Evolutionary conservation across 1,140 invertebrate genomes (phyloP), one percentile per base, ranked within the genome.

Genomic region (Trichonephila clavata): DNA sequence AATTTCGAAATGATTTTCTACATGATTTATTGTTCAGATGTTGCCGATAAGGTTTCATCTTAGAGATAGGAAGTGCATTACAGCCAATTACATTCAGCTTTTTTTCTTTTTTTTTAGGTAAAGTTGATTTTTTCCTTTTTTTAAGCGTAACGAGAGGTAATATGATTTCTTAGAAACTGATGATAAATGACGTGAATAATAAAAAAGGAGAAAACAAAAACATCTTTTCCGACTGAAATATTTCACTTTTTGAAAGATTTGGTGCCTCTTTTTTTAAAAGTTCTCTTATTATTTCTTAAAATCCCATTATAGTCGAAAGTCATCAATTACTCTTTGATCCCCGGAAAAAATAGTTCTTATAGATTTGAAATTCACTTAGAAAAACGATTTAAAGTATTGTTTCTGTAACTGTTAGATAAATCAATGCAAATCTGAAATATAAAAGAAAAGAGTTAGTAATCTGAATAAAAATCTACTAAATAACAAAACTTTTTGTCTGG

Each of bases 1-100:
- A 77, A 77, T 77, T 32, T 39, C 71, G 71, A 77, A 77, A 77
- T 77, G 71, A 77, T 77, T 77, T 77, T 77, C 32, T 77, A 77
- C 71, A 7, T 77, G 71, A 77, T 77, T 77, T 77, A 77, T 77
- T 39, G 71, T 77, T 77, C 71, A 77, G 71, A 77, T 77, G 71
- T 77, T 77, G 18, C 24, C 71, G 71, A 77, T 77, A 77, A 77
- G 71, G 71, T 77, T 77, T 77, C 71, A 39, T 27, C 27, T 32
- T 5, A 18, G 71, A 77, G 71, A 77, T 77, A 77, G 27, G 71
- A 77, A 77, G 71, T 77, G 18, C 71, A 77, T 77, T 39, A 77
- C 71, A 77, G 71, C 71, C 71, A 77, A 77, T 77, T 77, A 77
- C 71, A 77, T 32, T 27, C 71, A 77, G 18, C 32, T 32, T 27